Conservation (phyloP, 2,888 invertebrate genomes). For the Chymomyza procnemis region DNA sequence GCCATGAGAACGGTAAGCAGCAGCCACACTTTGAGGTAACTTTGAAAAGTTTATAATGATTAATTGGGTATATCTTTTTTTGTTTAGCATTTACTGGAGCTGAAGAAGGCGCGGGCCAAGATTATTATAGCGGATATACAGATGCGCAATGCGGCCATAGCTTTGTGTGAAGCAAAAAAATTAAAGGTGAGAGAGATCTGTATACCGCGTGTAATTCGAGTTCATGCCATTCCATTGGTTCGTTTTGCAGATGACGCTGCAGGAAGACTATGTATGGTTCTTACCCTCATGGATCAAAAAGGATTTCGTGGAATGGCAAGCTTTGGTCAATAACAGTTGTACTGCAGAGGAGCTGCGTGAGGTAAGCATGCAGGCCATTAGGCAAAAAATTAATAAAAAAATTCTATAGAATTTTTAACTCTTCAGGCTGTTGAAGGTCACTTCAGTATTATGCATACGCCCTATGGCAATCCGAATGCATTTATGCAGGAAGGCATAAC, state of each 20-base stretch:
- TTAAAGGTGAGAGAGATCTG: slow-evolving; percentile 70
- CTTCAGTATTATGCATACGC: slow-evolving; percentile 84
- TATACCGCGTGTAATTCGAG: too few relatives aligned
- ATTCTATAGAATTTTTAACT: not conserved
- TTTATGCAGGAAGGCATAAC: slow-evolving; percentile 82
- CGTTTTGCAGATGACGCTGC: slow-evolving; percentile 83
- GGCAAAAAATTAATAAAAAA: too few relatives aligned
- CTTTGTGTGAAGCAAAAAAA: slow-evolving; percentile 88
- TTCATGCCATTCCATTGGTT: not conserved
- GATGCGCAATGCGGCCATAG: slow-evolving; percentile 84
- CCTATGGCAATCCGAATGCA: slow-evolving; percentile 81
- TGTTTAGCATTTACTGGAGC: slow-evolving; percentile 82
- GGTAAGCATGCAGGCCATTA: too few relatives aligned
- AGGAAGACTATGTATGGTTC: slow-evolving; percentile 91
- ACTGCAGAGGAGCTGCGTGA: slow-evolving; percentile 82
- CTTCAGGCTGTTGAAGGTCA: slow-evolving; percentile 85
- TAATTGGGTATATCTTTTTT: slow-evolving; percentile 18
- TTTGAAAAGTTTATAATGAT: not conserved
- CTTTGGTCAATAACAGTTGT: slow-evolving; percentile 78
- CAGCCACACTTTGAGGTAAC: not conserved
- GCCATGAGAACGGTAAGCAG: slow-evolving; percentile 39
- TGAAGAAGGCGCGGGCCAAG: slow-evolving; percentile 83
- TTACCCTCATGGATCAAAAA: slow-evolving; percentile 86
- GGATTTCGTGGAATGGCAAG: slow-evolving; percentile 83
- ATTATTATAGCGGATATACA: slow-evolving; percentile 90